Evolutionary conservation across 2,113 vertebrate species (phyloP).

Genomic region (Microtus richardsoni): DNA sequence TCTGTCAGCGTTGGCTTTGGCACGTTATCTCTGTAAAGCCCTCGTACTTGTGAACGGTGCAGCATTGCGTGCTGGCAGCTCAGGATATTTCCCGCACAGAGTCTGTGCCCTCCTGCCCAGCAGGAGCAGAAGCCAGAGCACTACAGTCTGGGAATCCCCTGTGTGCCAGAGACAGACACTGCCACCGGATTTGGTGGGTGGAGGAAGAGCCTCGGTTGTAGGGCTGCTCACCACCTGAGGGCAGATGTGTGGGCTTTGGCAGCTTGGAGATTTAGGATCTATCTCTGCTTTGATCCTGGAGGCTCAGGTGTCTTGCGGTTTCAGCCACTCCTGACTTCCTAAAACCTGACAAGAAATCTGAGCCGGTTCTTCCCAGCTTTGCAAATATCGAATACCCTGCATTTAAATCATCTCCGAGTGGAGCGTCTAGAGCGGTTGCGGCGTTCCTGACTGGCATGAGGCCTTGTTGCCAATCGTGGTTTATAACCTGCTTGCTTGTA

Average conservation of each 20-base stretch:
- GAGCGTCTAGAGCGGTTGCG: not conserved
- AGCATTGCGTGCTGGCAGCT: slow-evolving; percentile 33
- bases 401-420: not conserved
- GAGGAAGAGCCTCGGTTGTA: not conserved
- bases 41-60: not conserved
- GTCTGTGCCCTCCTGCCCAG: not conserved
- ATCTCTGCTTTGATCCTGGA: not conserved
- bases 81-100: not conserved
- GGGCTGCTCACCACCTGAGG: not conserved
- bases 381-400: not conserved
- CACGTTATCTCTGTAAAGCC: slow-evolving; percentile 36
- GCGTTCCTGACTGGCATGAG: not conserved
- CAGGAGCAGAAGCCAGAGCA: slow-evolving; percentile 44
- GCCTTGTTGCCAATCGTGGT: not conserved
- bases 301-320: slow-evolving; percentile 18
- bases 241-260: not conserved
- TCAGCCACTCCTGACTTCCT: not conserved
- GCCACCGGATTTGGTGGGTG: not conserved
- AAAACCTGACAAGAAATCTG: not conserved
- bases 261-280: not conserved
- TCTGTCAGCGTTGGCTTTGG: not conserved
- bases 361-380: not conserved
- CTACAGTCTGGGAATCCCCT: not conserved
- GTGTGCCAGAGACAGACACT: not conserved
- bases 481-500: slow-evolving; percentile 1